A percentile compares a stretch with the other conserved stretches of the same genome.
Evolutionary conservation across 2,797 vertebrate species (phyloP).

Genomic region (Kryptopterus vitreolus): DNA sequence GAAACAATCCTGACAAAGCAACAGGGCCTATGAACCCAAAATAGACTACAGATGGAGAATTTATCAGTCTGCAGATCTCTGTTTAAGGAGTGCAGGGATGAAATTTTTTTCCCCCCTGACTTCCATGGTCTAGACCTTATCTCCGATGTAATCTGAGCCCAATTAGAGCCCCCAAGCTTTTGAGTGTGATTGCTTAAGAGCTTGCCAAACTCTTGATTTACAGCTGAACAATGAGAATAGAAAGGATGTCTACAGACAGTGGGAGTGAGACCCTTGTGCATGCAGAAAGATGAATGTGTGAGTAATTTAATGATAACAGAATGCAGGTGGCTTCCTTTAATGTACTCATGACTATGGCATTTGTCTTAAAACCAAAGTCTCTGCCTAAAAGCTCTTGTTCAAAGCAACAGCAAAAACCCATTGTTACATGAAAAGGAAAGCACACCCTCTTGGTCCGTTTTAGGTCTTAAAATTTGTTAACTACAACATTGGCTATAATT

Average conservation of each 20-base stretch:
- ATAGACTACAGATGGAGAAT: slow-evolving; percentile 18
- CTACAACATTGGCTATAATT: too few species aligned
- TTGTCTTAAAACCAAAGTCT: slow-evolving; percentile 14
- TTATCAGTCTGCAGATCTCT: slow-evolving; percentile 37
- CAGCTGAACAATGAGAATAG: slow-evolving; percentile 28
- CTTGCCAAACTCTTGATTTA: slow-evolving; percentile 38
- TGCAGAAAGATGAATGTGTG: slow-evolving; percentile 37
- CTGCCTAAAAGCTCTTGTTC: slow-evolving; percentile 8
- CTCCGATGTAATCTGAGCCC: slow-evolving; percentile 38
- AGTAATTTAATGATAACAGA: slow-evolving; percentile 41
- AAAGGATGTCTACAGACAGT: slow-evolving; percentile 37
- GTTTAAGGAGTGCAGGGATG: background rate
- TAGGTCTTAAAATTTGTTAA: too few species aligned
- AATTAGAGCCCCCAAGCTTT: slow-evolving; percentile 28
- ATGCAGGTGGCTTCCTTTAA: slow-evolving; percentile 43
- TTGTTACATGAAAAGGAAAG: background rate
- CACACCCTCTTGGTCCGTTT: too few species aligned
- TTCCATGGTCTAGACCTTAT: slow-evolving; percentile 35
- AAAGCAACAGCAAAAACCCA: slow-evolving; percentile 1
- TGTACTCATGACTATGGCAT: slow-evolving; percentile 23
- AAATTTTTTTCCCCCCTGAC: slow-evolving; percentile 32
- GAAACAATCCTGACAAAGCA: slow-evolving; percentile 14
- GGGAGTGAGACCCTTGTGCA: slow-evolving; percentile 26
- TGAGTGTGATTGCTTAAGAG: slow-evolving; percentile 33
- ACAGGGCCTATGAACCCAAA: background rate